Evolutionary conservation across 2,113 vertebrate species (phyloP).

Genomic region (Nanorana parkeri): DNA sequence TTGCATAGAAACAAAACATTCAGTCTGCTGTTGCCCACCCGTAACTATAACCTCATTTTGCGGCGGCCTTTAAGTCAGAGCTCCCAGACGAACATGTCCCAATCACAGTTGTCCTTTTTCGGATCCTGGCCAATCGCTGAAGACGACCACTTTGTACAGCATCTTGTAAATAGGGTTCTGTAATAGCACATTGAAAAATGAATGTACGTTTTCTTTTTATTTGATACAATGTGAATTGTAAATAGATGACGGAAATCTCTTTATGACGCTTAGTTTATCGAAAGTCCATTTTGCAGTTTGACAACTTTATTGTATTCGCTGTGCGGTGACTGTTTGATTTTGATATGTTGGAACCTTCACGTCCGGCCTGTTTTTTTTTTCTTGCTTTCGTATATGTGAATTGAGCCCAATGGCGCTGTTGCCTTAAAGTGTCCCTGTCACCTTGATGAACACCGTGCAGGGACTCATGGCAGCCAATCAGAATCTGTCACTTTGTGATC

Average conservation of each 20-base stretch:
- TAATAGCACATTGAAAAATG: slow-evolving; percentile 46
- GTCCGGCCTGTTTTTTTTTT: not conserved
- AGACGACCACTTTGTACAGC: slow-evolving; percentile 16
- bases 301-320: slow-evolving; percentile 18
- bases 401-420: not conserved
- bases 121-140: not conserved
- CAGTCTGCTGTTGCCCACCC: too few species aligned
- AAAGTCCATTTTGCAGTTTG: slow-evolving; percentile 26
- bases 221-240: slow-evolving; percentile 58
- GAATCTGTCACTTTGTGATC: too few species aligned
- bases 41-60: too few species aligned
- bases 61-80: too few species aligned
- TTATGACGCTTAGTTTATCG: slow-evolving; percentile 22
- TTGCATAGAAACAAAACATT: too few species aligned
- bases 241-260: slow-evolving; percentile 22
- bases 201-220: slow-evolving; percentile 52
- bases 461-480: too few species aligned
- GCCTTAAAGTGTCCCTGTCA: not conserved
- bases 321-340: slow-evolving; percentile 4
- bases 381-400: not conserved
- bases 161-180: slow-evolving; percentile 35
- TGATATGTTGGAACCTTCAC: not conserved
- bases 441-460: too few species aligned
- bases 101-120: too few species aligned
- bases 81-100: too few species aligned